Evolutionary conservation across 1,140 invertebrate species (phyloP), one percentile per base, ranked within the genome.

Genomic region (Chlorops oryzae): DNA sequence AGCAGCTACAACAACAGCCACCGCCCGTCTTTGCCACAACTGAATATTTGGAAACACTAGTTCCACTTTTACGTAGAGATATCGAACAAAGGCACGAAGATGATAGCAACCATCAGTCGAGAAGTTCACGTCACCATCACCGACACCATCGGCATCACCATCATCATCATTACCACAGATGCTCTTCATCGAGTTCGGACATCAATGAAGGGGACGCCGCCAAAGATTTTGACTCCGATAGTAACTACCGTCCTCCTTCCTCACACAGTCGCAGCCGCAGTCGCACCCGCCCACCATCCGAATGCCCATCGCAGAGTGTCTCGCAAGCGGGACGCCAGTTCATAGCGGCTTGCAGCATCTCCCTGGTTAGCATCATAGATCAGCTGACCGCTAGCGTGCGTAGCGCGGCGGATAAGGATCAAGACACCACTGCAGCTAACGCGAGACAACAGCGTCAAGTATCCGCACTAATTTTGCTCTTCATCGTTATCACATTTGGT

Each of bases 401-500:
- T 43, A 75, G 80, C 12, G 76, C 73, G 44, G 74, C 71, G 21
- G 74, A 77, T 12, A 77, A 83, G 45, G 80, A 81, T 15, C 82
- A 85, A 59, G 78, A 83, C 45, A 41, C 40, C 2, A 48, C 52
- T 27, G 59, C 65, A 21, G 21, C 32, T 23, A 40, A 25, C 5
- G 43, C 37, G 15, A 34, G 37, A 5, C 59, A 59, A 28, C 51
- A 54, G 4, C 65, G 74, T 20, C 83, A 88, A 58, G 75, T 87
- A 23, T 83, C 87, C 58, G 78, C 85, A 52, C 80, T 83, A 2
- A 71, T 88, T 56, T 81, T 87, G 38, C 82, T 87, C 59, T 78
- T 90, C 35, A 75, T 90, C 35, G 78, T 89, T 35, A 72, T 90
- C 23, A 79, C 89, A 22, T 84, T 84, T 23, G 83, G 81, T 2